These are phyloP conservation scores for Physocephala rufipes DNA, from an alignment of 2,888 invertebrate species.

Conservation along the genomic window DNA sequence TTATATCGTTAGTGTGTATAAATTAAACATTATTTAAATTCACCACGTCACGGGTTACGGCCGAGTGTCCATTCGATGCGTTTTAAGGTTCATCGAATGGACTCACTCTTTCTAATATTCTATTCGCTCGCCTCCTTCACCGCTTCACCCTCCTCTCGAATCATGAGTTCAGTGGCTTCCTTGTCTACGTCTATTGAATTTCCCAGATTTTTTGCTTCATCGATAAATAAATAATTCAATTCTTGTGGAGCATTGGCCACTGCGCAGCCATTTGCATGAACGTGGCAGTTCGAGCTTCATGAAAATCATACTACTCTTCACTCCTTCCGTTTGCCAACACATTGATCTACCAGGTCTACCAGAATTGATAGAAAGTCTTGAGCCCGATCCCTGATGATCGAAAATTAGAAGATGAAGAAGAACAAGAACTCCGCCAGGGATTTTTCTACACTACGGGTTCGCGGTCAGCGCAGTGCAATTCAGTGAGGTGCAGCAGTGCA, in stretches of 20 bases:
- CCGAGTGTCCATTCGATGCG: not conserved
- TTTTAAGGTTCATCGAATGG: slow-evolving; percentile 5
- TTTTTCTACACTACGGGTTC: not conserved
- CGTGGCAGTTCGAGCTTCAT: not conserved
- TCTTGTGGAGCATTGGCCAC: slow-evolving; percentile 4
- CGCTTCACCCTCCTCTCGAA: not conserved
- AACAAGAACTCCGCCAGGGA: not conserved
- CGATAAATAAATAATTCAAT: slow-evolving; percentile 35
- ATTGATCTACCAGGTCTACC: too few species aligned
- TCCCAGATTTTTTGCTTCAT: slow-evolving; percentile 27
- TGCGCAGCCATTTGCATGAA: slow-evolving; percentile 9
- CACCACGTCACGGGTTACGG: slow-evolving; percentile 6
- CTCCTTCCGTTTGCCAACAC: too few species aligned
- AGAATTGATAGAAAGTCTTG: too few species aligned
- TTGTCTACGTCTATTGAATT: not conserved
- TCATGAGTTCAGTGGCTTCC: not conserved
- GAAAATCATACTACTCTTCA: too few species aligned
- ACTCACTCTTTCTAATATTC: slow-evolving; percentile 13
- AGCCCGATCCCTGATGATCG: too few species aligned
- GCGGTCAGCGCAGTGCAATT: too few species aligned
- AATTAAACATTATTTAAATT: slow-evolving; percentile 36
- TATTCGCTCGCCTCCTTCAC: not conserved
- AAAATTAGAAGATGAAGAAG: too few species aligned
- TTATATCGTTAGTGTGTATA: slow-evolving; percentile 30
- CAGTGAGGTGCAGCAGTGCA: slow-evolving; percentile 8